Conservation (phyloP, 2,888 invertebrate genomes). For the Timema cristinae region DNA sequence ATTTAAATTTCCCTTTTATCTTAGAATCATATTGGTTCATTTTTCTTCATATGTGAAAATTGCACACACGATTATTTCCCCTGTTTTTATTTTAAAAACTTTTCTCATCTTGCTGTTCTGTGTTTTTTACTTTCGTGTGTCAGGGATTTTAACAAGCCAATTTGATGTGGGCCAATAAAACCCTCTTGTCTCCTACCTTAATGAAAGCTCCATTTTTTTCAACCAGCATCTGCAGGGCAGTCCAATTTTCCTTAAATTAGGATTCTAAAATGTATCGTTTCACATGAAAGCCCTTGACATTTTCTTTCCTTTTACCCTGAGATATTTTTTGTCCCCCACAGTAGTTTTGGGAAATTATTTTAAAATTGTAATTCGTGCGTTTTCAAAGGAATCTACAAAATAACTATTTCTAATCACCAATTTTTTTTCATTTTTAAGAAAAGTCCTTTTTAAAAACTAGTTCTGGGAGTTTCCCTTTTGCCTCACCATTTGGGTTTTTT, state of each 20-base stretch:
- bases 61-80: background rate
- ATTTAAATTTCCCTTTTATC: background rate
- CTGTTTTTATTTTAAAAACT: background rate
- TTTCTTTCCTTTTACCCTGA: background rate
- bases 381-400: no score
- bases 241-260: background rate
- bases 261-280: background rate
- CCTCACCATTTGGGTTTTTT: no score
- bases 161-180: background rate
- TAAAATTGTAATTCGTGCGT: no score
- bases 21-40: no score
- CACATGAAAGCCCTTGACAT: background rate
- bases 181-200: background rate
- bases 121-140: background rate
- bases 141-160: background rate
- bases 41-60: background rate
- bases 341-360: background rate
- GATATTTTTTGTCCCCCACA: background rate
- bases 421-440: no score
- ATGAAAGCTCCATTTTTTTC: background rate
- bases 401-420: no score
- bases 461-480: no score
- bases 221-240: background rate
- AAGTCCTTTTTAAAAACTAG: no score
- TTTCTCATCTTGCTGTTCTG: background rate